These are phyloP conservation scores for Dasypus novemcinctus DNA, from an alignment of 2,113 vertebrate genomes.

Conservation along the genomic window DNA sequence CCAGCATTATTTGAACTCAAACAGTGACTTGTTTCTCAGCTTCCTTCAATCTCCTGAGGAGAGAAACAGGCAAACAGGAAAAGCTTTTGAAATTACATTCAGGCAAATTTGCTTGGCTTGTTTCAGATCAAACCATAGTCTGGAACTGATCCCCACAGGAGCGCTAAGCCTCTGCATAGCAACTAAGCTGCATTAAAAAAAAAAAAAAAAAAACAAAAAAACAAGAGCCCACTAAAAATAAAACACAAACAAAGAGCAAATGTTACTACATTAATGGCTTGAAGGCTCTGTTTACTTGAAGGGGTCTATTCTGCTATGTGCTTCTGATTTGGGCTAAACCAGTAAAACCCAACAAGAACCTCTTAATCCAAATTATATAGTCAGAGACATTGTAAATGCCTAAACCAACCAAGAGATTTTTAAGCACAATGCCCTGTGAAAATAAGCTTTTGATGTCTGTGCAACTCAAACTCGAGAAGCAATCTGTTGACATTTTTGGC, in stretches of 20 bases:
- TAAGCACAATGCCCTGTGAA: slow-evolving; percentile 77
- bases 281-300: slow-evolving; percentile 65
- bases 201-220: background rate
- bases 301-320: slow-evolving; percentile 51
- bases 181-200: slow-evolving; percentile 71
- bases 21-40: slow-evolving; percentile 52
- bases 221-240: slow-evolving; percentile 6
- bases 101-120: slow-evolving; percentile 74
- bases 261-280: slow-evolving; percentile 80
- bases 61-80: slow-evolving; percentile 71
- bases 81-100: slow-evolving; percentile 72
- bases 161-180: slow-evolving; percentile 81
- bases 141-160: slow-evolving; percentile 81
- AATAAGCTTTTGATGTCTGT: slow-evolving; percentile 79
- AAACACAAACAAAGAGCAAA: slow-evolving; percentile 66
- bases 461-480: slow-evolving; percentile 72
- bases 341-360: slow-evolving; percentile 78
- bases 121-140: slow-evolving; percentile 78
- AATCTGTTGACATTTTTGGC: slow-evolving; percentile 80
- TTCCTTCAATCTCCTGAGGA: slow-evolving; percentile 44
- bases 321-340: slow-evolving; percentile 80
- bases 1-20: background rate
- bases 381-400: slow-evolving; percentile 79
- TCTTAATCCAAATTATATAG: slow-evolving; percentile 79
- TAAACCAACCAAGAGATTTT: slow-evolving; percentile 76